Evolutionary conservation across 2,888 invertebrate genomes (phyloP).

Genomic region (Selenia dentaria): DNA sequence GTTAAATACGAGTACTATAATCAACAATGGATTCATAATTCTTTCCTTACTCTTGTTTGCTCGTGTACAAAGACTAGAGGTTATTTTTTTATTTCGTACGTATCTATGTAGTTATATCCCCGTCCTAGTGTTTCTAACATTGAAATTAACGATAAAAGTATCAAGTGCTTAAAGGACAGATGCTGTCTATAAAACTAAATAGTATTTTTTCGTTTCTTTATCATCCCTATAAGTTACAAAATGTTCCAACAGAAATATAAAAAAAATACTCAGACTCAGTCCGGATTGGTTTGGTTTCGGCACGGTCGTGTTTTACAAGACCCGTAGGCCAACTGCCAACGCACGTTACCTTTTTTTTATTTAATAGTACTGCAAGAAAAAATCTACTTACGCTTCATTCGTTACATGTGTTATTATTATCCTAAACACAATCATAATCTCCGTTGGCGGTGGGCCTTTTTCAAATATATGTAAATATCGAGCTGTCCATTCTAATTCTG

Average conservation of each 20-base stretch:
- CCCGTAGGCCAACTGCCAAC: too few species aligned
- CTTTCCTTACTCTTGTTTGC: constrained; percentile 12
- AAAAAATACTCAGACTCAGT: not conserved
- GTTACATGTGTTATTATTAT: too few species aligned
- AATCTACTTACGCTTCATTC: too few species aligned
- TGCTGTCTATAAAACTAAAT: constrained; percentile 58
- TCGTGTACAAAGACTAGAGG: constrained; percentile 17
- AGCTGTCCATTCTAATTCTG: constrained; percentile 53
- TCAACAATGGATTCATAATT: constrained; percentile 4
- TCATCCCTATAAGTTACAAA: too few species aligned
- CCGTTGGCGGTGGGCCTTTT: too few species aligned
- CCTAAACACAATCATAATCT: too few species aligned
- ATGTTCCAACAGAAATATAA: too few species aligned
- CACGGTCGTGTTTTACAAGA: too few species aligned
- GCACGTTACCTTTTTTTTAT: too few species aligned
- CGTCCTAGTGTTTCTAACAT: constrained; percentile 52
- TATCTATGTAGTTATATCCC: constrained; percentile 48
- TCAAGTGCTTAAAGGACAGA: constrained; percentile 77
- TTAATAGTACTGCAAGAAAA: too few species aligned
- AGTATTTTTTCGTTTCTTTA: too few species aligned
- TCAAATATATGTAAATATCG: constrained; percentile 50
- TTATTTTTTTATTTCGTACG: constrained; percentile 24
- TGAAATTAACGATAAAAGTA: constrained; percentile 47
- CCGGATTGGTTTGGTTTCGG: not conserved
- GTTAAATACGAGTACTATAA: constrained; percentile 26